A percentile compares a stretch with the other conserved stretches of the same genome.
These are phyloP conservation scores for Brachionus calyciflorus DNA, from an alignment of 1,140 invertebrate species.

Conservation along the genomic window DNA sequence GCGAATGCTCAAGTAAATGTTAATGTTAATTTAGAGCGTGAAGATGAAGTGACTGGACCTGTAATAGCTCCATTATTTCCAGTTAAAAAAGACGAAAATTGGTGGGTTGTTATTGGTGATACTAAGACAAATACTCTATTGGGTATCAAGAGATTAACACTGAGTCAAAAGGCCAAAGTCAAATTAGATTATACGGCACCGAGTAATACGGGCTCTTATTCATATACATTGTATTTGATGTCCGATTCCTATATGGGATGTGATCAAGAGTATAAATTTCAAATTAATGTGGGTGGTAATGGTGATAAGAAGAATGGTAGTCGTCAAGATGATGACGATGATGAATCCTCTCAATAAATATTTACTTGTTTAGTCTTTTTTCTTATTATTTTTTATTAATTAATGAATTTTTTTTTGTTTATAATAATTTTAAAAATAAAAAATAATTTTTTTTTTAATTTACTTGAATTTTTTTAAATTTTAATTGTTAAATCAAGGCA, in stretches of 20 bases:
- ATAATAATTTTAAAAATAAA: no score
- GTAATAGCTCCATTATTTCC: conserved; percentile 98
- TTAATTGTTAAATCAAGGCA: no score
- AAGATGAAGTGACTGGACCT: conserved; percentile 88
- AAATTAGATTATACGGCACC: conserved; percentile 93
- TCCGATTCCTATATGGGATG: conserved; percentile 96
- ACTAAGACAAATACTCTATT: conserved; percentile 86
- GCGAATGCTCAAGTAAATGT: conserved; percentile 65
- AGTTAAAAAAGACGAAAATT: conserved; percentile 96
- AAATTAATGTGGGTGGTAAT: neutral
- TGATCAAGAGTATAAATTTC: conserved; percentile 89
- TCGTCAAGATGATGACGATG: no score
- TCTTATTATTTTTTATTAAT: no score
- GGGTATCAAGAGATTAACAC: conserved; percentile 88
- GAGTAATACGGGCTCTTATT: conserved; percentile 69
- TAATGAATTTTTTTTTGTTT: no score
- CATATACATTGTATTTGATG: conserved; percentile 96
- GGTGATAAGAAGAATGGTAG: neutral
- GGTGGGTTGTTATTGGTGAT: conserved; percentile 99
- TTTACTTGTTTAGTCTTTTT: no score
- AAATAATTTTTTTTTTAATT: no score
- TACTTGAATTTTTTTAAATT: no score
- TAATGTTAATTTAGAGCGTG: conserved; percentile 85
- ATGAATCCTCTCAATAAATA: no score
- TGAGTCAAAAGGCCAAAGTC: conserved; percentile 88